A percentile compares a stretch with the other conserved stretches of the same genome.
Conservation (phyloP, 1,140 invertebrate genomes). For the Bombus polaris region DNA sequence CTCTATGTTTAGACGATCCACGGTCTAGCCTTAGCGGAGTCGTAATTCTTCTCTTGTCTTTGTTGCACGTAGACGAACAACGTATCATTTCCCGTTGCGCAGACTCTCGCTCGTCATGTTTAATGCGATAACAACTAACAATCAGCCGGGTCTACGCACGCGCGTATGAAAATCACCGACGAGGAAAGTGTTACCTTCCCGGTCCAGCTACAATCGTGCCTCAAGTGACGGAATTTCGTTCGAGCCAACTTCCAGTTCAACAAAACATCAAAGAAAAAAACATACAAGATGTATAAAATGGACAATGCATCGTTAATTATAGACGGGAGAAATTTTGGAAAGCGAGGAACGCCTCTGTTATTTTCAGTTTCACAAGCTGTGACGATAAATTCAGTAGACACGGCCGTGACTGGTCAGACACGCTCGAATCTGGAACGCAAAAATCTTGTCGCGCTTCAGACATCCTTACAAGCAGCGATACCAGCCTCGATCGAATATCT, state of each 20-base stretch:
- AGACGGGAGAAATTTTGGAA: slow-evolving; percentile 34
- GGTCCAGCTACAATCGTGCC: neutral
- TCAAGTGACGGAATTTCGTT: neutral
- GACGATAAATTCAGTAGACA: slow-evolving; percentile 1
- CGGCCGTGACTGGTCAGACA: neutral
- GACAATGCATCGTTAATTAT: neutral
- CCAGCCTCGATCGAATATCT: neutral
- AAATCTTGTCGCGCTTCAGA: no score
- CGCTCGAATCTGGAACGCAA: neutral
- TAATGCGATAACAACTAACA: slow-evolving; percentile 50
- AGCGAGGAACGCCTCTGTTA: neutral
- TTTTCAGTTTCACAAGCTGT: neutral
- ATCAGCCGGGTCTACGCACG: slow-evolving; percentile 42
- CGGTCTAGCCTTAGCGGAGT: neutral
- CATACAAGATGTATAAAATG: neutral
- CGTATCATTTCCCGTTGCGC: slow-evolving; percentile 43
- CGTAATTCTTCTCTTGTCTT: slow-evolving; percentile 41
- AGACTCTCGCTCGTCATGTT: slow-evolving; percentile 33
- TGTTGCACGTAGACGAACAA: slow-evolving; percentile 20
- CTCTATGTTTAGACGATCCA: slow-evolving; percentile 43
- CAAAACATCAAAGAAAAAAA: neutral
- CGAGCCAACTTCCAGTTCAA: neutral
- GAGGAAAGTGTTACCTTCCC: slow-evolving; percentile 16
- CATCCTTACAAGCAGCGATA: neutral
- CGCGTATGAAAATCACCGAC: slow-evolving; percentile 47